These are phyloP conservation scores for Hypocryptadius cinnamomeus DNA, from an alignment of 2,113 vertebrate species.

Conservation along the genomic window DNA sequence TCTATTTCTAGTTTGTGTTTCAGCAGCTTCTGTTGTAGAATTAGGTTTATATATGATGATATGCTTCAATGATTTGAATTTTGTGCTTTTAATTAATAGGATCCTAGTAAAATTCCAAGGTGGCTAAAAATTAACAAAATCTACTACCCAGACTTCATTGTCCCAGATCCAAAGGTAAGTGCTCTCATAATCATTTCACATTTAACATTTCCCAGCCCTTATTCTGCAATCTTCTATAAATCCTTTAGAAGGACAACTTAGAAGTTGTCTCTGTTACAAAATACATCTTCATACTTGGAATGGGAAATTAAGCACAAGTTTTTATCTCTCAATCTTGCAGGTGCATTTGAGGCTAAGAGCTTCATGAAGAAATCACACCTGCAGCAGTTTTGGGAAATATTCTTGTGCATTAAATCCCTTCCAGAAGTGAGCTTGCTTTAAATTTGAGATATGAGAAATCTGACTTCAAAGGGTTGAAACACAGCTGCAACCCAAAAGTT, in stretches of 20 bases:
- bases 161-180: constrained; percentile 89
- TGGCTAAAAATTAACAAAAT: constrained; percentile 98
- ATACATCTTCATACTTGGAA: background rate
- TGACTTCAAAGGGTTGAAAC: background rate
- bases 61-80: background rate
- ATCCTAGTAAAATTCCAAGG: constrained; percentile 89
- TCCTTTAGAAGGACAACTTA: background rate
- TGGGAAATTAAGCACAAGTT: background rate
- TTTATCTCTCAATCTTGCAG: constrained; percentile 2
- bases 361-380: background rate
- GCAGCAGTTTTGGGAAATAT: constrained; percentile 2
- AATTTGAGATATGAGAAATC: background rate
- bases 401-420: background rate
- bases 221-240: background rate
- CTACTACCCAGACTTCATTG: constrained; percentile 97
- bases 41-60: background rate
- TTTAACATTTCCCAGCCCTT: background rate
- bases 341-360: constrained; percentile 4
- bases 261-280: background rate
- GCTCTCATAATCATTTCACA: background rate
- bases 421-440: constrained; percentile 11
- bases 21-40: background rate
- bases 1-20: background rate
- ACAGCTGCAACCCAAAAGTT: background rate
- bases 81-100: constrained; percentile 66